phyloP scores from a whole-genome alignment of 1,140 invertebrate genomes.

The Halyomorpha halys region DNA sequence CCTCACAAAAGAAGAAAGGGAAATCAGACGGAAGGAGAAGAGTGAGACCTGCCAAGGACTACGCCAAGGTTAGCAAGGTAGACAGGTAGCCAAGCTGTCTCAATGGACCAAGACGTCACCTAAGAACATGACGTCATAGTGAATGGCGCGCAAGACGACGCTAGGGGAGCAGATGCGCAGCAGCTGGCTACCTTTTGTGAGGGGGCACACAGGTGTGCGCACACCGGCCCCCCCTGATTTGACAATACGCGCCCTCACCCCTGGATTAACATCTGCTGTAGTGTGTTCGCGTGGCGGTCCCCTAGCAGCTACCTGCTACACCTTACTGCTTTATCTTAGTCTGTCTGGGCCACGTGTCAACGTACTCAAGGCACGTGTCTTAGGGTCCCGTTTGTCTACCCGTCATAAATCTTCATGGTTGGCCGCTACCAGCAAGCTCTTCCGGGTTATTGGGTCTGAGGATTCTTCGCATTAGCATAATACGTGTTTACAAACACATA shows the following conservation, averaged over 20 bases:
- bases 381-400: no score
- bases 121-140: background rate
- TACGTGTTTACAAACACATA: no score
- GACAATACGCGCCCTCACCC: constrained; percentile 1
- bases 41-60: background rate
- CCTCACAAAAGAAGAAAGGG: background rate
- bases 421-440: no score
- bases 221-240: constrained; percentile 1
- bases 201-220: constrained; percentile 9
- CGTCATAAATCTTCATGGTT: no score
- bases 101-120: constrained; percentile 5
- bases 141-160: background rate
- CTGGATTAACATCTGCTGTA: background rate
- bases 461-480: no score
- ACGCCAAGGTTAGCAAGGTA: constrained; percentile 2
- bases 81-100: background rate
- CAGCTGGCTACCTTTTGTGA: constrained; percentile 8
- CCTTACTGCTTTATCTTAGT: no score
- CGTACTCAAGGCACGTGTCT: no score
- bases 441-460: no score
- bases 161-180: constrained; percentile 3
- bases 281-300: background rate
- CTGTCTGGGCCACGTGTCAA: no score
- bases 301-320: no score
- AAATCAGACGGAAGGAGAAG: background rate